Evolutionary conservation across 2,113 vertebrate genomes (phyloP), one percentile per base, ranked within the genome.

Genomic region (Trematomus loennbergii): DNA sequence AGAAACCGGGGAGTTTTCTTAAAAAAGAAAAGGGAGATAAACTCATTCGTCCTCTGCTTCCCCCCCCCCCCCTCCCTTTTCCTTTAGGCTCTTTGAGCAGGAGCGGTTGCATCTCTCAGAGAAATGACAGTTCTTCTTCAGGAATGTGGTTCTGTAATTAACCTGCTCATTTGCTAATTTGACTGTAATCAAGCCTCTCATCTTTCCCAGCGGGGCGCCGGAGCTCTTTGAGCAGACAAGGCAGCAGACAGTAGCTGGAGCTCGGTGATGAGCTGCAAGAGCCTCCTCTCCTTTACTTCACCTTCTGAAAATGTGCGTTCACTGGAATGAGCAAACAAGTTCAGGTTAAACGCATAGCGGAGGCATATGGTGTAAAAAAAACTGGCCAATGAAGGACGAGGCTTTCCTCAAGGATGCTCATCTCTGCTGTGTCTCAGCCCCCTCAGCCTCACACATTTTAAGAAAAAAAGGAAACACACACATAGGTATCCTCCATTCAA

Each of bases 141-240:
- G 87, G 88, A 93, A 87, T 92, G 89, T 89, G 84, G 78, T 82
- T 85, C 89, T 81, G 91, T 93, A 91, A 93, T 94, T 93, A 93
- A 94, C 90, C 93, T 93, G 92, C 89, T 93, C 90, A 93, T 92
- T 93, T 91, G 89, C 92, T 93, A 93, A 94, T 93, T 92, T 90
- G 88, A 91, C 92, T 92, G 92, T 93, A 94, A 94, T 94, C 93
- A 93, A 93, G 93, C 84, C 89, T 91, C 82, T 94, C 89, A 93
- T 93, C 90, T 93, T 80, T 84, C 91, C 93, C 91, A 87, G 90
- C 79, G 87, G 92, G 90, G 87, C 64, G 83, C 89, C 89, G 78
- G 71, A 75, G 86, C 83, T 88, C 89, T 87, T 83, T 83, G 82
- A 88, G 82, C 78, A 87, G 91, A 83, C 84, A 82, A 89, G 84